Evolutionary conservation across 2,888 invertebrate genomes (phyloP), one percentile per base, ranked within the genome.

Genomic region (Seira sanloemensis): DNA sequence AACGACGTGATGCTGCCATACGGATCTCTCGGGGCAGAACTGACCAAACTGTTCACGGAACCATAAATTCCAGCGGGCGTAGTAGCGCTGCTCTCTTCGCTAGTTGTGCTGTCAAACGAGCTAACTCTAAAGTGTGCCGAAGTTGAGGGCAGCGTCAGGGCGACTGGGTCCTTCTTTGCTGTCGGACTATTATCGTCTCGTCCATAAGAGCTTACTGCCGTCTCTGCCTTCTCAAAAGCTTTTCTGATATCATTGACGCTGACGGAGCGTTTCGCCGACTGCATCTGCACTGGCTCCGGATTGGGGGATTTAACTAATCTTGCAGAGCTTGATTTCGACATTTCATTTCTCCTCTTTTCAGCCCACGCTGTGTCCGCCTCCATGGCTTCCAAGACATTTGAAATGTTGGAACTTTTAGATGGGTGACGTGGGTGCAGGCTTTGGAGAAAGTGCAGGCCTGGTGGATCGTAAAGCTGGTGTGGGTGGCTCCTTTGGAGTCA

Each of bases 201-300:
- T 25, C 88, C 87, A 27, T 87, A 89, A 5, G 84, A 72, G 27
- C 86, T 84, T 2, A 89, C 88, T 23, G 86, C 80, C 18, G 83
- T 87, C 72, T 92, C 92, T 1, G 91, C 90, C 86, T 92, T 92
- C 86, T 94, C 94, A 88, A 94, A 92, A 65, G 93, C 93, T 88
- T 93, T 93, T 83, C 93, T 92, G 88, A 94, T 92, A 88, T 93
- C 93, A 76, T 92, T 93, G 0, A 94, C 94, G 79, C 92, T 92
- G 65, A 91, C 91, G 82, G 91, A 91, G 16, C 91, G 86, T 46
- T 88, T 88, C 1, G 87, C 85, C 0, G 76, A 71, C 62, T 65
- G 74, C 81, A 86, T 81, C 37, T 71, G 73, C 18, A 76, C 67
- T 12, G 78, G 71, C 25, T 75, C 74, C 21, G 78, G 65, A 24